phyloP scores from a whole-genome alignment of 2,888 invertebrate species.

The Machimus rusticus region DNA sequence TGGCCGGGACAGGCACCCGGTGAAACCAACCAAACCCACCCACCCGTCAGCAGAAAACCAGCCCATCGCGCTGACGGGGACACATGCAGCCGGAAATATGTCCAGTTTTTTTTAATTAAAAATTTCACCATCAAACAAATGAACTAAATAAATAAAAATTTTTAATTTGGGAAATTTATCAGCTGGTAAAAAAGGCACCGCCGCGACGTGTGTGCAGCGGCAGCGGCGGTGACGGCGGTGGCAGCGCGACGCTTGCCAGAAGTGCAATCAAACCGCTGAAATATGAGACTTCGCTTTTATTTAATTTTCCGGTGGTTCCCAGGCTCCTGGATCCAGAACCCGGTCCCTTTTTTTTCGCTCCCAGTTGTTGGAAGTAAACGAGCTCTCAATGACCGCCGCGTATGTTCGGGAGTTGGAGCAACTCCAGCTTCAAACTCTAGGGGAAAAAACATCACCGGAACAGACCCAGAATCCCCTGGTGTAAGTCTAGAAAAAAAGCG shows the following conservation, averaged over 20 bases:
- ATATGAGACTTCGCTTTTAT: conserved; percentile 46
- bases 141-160: conserved; percentile 48
- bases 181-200: conserved; percentile 5
- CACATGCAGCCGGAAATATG: conserved; percentile 8
- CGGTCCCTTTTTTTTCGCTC: neutral
- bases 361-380: neutral
- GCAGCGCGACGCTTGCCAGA: neutral
- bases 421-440: neutral
- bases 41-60: neutral
- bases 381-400: conserved; percentile 16
- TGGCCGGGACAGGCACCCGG: neutral
- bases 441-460: neutral
- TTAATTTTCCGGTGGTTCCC: conserved; percentile 37
- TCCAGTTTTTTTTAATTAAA: conserved; percentile 50
- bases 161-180: conserved; percentile 43
- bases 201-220: neutral
- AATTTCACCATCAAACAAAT: conserved; percentile 50
- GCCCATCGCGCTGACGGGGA: neutral
- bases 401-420: neutral
- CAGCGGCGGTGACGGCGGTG: neutral
- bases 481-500: neutral
- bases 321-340: neutral
- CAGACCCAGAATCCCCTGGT: neutral
- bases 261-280: conserved; percentile 46
- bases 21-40: neutral